phyloP scores from a whole-genome alignment of 2,797 vertebrate genomes.

The Pseudopleuronectes americanus region DNA sequence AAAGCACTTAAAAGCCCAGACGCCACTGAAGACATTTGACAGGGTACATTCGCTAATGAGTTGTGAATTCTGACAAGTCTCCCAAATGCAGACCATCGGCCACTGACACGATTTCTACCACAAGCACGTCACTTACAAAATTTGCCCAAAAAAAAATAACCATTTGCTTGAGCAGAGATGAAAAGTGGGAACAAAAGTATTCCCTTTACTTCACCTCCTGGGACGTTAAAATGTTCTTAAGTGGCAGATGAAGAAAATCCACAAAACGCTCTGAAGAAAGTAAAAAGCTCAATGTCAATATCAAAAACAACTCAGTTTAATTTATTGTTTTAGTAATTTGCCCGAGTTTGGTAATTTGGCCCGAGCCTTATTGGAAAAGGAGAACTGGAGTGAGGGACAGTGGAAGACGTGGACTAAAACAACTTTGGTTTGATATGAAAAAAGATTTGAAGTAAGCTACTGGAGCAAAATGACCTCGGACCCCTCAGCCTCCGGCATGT shows the following conservation, averaged over 20 bases:
- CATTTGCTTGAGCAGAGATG: too few relatives aligned
- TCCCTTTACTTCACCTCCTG: too few relatives aligned
- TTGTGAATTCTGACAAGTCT: constrained; percentile 65
- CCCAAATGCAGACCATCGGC: constrained; percentile 47
- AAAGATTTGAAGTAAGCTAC: constrained; percentile 15
- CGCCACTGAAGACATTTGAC: constrained; percentile 59
- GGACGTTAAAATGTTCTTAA: too few relatives aligned
- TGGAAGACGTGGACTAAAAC: too few relatives aligned
- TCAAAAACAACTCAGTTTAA: constrained; percentile 1
- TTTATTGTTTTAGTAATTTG: too few relatives aligned
- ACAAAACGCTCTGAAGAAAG: background rate
- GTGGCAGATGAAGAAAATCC: constrained; percentile 4
- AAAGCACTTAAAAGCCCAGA: constrained; percentile 73
- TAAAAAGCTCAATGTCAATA: background rate
- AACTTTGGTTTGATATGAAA: too few relatives aligned
- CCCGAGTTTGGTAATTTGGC: too few relatives aligned
- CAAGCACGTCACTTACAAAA: constrained; percentile 8
- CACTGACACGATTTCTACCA: constrained; percentile 62
- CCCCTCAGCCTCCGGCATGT: constrained; percentile 8
- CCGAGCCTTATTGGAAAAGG: too few relatives aligned
- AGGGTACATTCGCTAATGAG: constrained; percentile 55
- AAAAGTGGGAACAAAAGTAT: too few relatives aligned
- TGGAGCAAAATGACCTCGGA: constrained; percentile 35
- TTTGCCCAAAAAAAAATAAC: constrained; percentile 11
- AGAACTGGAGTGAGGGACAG: too few relatives aligned